These are phyloP conservation scores for Ciconia boyciana DNA, from an alignment of 2,113 vertebrate genomes.

Conservation along the genomic window DNA sequence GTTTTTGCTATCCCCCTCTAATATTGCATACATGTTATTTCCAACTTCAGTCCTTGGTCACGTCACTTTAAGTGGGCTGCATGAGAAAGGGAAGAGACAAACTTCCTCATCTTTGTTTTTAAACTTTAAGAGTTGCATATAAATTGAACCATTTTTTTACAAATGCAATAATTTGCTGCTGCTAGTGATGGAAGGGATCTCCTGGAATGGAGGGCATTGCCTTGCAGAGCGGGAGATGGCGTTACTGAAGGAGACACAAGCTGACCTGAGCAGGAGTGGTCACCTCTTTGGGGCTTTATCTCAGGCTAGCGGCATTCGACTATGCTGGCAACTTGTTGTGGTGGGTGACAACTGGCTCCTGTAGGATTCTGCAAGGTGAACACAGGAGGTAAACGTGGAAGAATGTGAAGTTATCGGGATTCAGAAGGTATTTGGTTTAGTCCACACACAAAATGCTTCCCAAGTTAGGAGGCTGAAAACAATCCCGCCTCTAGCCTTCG, in stretches of 20 bases:
- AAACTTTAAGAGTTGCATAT: not conserved
- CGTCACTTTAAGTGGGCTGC: not conserved
- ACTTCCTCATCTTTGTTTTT: not conserved
- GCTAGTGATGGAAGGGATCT: not conserved
- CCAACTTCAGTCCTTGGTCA: not conserved
- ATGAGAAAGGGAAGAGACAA: not conserved
- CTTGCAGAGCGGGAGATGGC: not conserved
- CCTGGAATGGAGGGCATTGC: not conserved
- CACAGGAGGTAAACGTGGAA: not conserved
- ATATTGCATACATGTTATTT: not conserved
- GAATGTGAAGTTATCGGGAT: not conserved
- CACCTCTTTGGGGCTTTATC: not conserved
- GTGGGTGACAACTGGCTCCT: not conserved
- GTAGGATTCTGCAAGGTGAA: not conserved
- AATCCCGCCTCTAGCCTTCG: not conserved
- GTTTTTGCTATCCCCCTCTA: not conserved
- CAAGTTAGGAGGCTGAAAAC: not conserved
- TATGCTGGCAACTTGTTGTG: not conserved
- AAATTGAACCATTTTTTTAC: not conserved
- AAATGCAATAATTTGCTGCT: not conserved
- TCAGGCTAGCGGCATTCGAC: not conserved
- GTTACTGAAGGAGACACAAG: not conserved
- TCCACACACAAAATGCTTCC: not conserved
- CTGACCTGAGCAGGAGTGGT: not conserved
- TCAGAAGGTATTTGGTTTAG: not conserved